Conservation (phyloP, 2,113 vertebrate genomes). For the Rhizomys pruinosus region DNA sequence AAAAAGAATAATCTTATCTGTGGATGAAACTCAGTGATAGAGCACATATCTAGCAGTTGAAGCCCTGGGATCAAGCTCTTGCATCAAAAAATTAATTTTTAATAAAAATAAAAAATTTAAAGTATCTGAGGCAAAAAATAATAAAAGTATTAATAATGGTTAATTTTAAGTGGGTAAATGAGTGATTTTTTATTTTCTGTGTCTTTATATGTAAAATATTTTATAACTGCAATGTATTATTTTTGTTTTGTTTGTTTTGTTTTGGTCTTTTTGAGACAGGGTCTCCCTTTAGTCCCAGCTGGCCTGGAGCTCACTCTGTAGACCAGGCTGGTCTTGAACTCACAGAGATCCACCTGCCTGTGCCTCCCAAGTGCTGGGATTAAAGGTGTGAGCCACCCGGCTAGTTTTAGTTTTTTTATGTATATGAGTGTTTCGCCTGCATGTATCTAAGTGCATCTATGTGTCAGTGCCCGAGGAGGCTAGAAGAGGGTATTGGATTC, state of each 20-base stretch:
- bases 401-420: no score
- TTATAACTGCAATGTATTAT: neutral
- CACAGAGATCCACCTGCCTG: no score
- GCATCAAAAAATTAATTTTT: neutral
- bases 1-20: neutral
- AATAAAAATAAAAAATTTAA: neutral
- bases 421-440: no score
- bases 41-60: neutral
- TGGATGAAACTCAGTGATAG: neutral
- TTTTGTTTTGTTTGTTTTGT: no score
- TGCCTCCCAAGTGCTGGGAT: no score
- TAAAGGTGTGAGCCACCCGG: no score
- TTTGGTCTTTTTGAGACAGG: no score
- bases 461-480: no score
- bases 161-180: neutral
- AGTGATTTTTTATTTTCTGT: neutral
- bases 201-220: constrained; percentile 9
- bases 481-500: no score
- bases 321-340: no score
- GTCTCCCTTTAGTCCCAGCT: neutral
- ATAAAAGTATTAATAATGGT: constrained; percentile 7
- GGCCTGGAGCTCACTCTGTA: no score
- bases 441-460: no score
- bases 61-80: neutral
- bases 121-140: neutral